Percentiles rank a stretch among this genome's conserved stretches.
Evolutionary conservation across 2,888 invertebrate genomes (phyloP).

Genomic region (Mamestra brassicae): DNA sequence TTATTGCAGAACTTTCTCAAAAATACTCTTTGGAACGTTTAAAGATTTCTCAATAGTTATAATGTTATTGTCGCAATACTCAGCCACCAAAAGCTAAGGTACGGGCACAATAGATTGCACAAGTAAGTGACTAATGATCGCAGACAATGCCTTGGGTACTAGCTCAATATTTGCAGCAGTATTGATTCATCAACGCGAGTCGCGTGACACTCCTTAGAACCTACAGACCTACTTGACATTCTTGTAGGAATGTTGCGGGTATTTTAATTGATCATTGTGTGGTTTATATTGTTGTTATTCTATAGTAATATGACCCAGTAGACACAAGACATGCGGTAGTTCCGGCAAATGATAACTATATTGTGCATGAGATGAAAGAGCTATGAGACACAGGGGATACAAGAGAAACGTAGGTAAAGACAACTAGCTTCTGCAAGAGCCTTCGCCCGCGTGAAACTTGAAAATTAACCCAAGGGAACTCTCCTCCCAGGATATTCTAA

Average conservation of each 20-base stretch:
- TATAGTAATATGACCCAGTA: conserved; percentile 1
- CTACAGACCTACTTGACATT: conserved; percentile 49
- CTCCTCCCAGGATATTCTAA: no score
- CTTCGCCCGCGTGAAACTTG: no score
- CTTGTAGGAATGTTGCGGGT: conserved; percentile 25
- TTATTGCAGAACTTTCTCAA: background rate
- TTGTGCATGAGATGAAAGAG: background rate
- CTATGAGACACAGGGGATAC: background rate
- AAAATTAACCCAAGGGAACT: no score
- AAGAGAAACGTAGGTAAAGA: background rate
- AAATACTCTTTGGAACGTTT: background rate
- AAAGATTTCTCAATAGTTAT: conserved; percentile 26
- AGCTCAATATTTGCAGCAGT: conserved; percentile 48
- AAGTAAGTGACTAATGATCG: conserved; percentile 65
- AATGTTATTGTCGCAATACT: conserved; percentile 37
- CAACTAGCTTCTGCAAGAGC: no score
- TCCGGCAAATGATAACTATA: background rate
- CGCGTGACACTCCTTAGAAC: conserved; percentile 45
- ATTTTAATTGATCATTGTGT: conserved; percentile 57
- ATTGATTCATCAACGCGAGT: conserved; percentile 64
- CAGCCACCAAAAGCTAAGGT: conserved; percentile 45
- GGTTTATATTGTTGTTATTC: conserved; percentile 27
- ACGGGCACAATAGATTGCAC: conserved; percentile 65
- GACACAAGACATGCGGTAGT: background rate
- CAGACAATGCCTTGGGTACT: conserved; percentile 62